phyloP scores from a whole-genome alignment of 2,888 invertebrate genomes.

The Shargacucullia verbasci region DNA sequence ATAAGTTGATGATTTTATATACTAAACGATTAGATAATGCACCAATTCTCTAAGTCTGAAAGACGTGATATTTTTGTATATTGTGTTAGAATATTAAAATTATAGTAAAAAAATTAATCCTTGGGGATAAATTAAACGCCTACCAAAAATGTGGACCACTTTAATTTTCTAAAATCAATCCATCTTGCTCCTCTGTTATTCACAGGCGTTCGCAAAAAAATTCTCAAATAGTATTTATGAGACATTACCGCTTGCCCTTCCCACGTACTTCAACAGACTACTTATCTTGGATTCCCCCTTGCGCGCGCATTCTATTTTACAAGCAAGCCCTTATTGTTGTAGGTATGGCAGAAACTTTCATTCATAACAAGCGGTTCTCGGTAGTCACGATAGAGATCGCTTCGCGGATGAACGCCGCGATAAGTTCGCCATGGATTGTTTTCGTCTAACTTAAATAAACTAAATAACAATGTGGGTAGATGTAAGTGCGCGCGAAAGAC shows the following conservation, averaged over 20 bases:
- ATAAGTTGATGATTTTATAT: too few species aligned
- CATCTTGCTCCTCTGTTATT: constrained; percentile 57
- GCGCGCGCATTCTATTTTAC: constrained; percentile 69
- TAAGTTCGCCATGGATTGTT: constrained; percentile 65
- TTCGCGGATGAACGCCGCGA: constrained; percentile 71
- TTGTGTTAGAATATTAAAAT: not conserved
- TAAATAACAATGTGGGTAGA: constrained; percentile 88
- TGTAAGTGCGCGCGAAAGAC: constrained; percentile 89
- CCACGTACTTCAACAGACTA: constrained; percentile 25
- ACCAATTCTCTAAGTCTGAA: too few species aligned
- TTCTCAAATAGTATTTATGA: constrained; percentile 33
- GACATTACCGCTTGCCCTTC: constrained; percentile 25
- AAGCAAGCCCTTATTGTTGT: constrained; percentile 52
- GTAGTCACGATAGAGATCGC: constrained; percentile 76
- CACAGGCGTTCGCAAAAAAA: constrained; percentile 46
- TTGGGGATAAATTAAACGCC: constrained; percentile 18
- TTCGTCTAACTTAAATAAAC: constrained; percentile 59
- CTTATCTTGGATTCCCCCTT: constrained; percentile 38
- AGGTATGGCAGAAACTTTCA: constrained; percentile 63
- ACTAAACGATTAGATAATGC: too few species aligned
- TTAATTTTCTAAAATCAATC: constrained; percentile 13
- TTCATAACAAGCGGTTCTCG: constrained; percentile 64
- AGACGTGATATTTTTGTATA: not conserved
- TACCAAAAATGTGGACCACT: constrained; percentile 11
- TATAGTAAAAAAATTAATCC: not conserved